phyloP scores from a whole-genome alignment of 2,113 vertebrate genomes.

The Halichoerus grypus region DNA sequence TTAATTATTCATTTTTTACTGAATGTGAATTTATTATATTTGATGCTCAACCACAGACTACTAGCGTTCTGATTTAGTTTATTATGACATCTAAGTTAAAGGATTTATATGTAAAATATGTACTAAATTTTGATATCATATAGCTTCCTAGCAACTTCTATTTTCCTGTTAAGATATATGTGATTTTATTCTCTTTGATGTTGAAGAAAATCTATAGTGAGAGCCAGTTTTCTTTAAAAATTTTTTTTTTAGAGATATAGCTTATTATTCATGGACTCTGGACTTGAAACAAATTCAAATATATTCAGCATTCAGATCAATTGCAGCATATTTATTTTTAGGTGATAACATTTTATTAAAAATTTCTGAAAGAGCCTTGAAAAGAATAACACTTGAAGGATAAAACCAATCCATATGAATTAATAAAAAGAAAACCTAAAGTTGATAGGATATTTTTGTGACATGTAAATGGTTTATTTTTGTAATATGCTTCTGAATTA shows the following conservation, averaged over 20 bases:
- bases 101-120: not conserved
- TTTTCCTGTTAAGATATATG: not conserved
- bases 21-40: not conserved
- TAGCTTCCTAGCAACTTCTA: not conserved
- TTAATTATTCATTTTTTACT: not conserved
- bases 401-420: not conserved
- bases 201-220: not conserved
- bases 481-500: not conserved
- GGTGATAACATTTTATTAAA: not conserved
- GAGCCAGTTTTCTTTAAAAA: not conserved
- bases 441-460: not conserved
- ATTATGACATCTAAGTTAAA: not conserved
- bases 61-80: not conserved
- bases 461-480: not conserved
- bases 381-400: not conserved
- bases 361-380: not conserved
- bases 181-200: not conserved
- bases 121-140: not conserved
- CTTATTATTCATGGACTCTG: not conserved
- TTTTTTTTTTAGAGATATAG: not conserved
- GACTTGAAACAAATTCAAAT: not conserved
- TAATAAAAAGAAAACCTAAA: not conserved
- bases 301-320: not conserved
- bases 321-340: not conserved
- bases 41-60: not conserved